Evolutionary conservation across 2,888 invertebrate species (phyloP), one percentile per base, ranked within the genome.

Genomic region (Busseola fusca): DNA sequence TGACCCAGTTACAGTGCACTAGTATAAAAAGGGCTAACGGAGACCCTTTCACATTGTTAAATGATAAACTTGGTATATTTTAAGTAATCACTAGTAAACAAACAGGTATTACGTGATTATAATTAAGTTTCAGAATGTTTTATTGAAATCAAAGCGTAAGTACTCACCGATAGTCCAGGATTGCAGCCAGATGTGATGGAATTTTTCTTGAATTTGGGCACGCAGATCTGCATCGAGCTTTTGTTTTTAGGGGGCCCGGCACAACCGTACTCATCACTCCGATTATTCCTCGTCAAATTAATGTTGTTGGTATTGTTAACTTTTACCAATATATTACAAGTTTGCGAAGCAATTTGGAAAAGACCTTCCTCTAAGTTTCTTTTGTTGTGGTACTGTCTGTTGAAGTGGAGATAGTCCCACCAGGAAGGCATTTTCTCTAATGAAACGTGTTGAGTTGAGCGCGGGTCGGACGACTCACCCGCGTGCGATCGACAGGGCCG

Each of bases 261-360:
- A 80, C 94, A 94, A 34, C 96, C 96, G 87, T 96, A 96, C 88
- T 96, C 96, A 84, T 97, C 96, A 90, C 97, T 97, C 71, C 96
- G 95, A 77, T 97, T 96, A 87, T 96, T 96, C 64, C 97, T 97
- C 85, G 97, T 97, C 86, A 95, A 88, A 86, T 97, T 97, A 76
- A 97, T 97, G 89, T 97, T 97, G 91, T 97, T 97, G 63, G 97
- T 97, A 86, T 97, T 97, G 90, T 97, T 97, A 81, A 97, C 97
- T 96, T 97, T 97, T 71, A 97, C 97, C 76, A 97, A 93, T 81
- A 97, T 97, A 89, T 97, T 97, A 88, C 97, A 97, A 71, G 97
- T 97, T 90, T 97, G 97, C 21, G 97, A 97, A 7, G 97, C 97
- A 82, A 97, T 97, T 95, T 97, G 97, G 88, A 97, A 97, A 48